Conservation (phyloP, 1,140 invertebrate species). For the Brachionus rotundiformis region DNA sequence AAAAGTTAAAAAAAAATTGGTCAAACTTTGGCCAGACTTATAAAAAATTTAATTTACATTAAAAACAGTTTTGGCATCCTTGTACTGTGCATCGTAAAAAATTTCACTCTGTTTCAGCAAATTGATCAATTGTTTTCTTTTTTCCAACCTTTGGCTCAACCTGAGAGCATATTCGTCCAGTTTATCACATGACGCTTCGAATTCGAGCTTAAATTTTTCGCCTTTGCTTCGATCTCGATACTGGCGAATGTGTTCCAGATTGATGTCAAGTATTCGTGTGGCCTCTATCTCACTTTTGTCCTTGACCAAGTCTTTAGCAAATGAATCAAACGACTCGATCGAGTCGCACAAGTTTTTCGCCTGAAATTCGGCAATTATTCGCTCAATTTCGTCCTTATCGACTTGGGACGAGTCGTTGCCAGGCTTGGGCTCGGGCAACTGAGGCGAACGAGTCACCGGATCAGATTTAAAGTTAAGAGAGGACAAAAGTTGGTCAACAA, state of each 20-base stretch:
- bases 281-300: not conserved
- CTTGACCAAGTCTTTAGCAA: not conserved
- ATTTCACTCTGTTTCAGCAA: slow-evolving; percentile 76
- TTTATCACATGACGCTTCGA: slow-evolving; percentile 76
- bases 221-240: slow-evolving; percentile 75
- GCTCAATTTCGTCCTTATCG: slow-evolving; percentile 25
- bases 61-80: slow-evolving; percentile 86
- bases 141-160: slow-evolving; percentile 78
- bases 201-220: slow-evolving; percentile 81
- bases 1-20: no score
- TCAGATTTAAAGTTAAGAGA: not conserved
- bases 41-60: slow-evolving; percentile 64
- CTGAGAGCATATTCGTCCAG: slow-evolving; percentile 78
- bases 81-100: slow-evolving; percentile 83
- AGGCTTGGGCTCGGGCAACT: not conserved
- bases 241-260: slow-evolving; percentile 54
- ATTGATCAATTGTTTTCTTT: slow-evolving; percentile 74
- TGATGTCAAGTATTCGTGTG: slow-evolving; percentile 17
- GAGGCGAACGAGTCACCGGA: not conserved
- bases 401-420: not conserved
- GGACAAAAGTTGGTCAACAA: slow-evolving; percentile 65
- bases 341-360: slow-evolving; percentile 31
- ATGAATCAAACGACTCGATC: not conserved
- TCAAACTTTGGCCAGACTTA: no score
- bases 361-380: slow-evolving; percentile 43